Conservation (phyloP, 2,888 invertebrate genomes). For the Cantharis flavilabris region DNA sequence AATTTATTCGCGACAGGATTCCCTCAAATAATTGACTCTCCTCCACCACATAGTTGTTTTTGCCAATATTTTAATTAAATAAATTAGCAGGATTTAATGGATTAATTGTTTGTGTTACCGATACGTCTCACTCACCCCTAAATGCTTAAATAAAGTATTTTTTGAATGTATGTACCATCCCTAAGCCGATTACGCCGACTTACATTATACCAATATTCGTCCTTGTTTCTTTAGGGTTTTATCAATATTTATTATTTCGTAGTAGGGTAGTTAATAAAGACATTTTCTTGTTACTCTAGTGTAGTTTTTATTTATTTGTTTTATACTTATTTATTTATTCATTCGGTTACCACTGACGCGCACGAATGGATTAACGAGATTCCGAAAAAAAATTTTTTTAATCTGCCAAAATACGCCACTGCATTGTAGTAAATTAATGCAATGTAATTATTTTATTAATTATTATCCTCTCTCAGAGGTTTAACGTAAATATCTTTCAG, state of each 20-base stretch:
- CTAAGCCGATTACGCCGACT: background rate
- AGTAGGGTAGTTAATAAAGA: background rate
- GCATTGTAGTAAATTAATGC: too few species aligned
- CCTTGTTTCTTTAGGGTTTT: background rate
- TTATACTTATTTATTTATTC: too few species aligned
- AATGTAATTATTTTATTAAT: too few species aligned
- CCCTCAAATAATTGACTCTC: background rate
- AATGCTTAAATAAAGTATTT: too few species aligned
- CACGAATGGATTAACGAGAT: too few species aligned
- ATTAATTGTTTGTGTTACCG: background rate
- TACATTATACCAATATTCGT: background rate
- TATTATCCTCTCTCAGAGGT: too few species aligned
- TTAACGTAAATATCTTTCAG: too few species aligned
- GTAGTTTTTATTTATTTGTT: too few species aligned
- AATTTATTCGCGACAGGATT: background rate
- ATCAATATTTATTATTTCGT: background rate
- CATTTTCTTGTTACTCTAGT: background rate
- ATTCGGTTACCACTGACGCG: too few species aligned
- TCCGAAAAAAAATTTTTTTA: too few species aligned
- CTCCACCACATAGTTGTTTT: background rate
- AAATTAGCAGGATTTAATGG: background rate
- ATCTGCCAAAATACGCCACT: too few species aligned
- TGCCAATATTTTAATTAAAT: background rate
- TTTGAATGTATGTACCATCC: background rate
- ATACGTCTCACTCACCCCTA: background rate